A percentile compares a stretch with the other conserved stretches of the same genome.
Evolutionary conservation across 2,888 invertebrate genomes (phyloP).

Genomic region (Clivina fossor): DNA sequence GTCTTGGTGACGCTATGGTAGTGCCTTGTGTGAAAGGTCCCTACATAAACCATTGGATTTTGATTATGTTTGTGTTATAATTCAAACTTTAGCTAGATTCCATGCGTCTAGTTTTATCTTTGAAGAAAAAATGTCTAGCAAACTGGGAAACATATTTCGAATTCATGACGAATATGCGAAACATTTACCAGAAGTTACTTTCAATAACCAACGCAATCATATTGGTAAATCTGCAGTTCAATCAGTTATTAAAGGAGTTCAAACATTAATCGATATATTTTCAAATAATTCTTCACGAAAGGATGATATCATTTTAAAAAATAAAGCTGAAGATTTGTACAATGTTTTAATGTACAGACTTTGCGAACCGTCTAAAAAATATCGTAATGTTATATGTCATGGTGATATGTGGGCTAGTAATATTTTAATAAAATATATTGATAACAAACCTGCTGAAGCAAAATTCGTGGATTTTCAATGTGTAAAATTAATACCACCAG

Average conservation of each 20-base stretch:
- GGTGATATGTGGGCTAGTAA: conserved; percentile 57
- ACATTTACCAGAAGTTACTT: conserved; percentile 51
- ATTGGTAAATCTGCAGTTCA: conserved; percentile 46
- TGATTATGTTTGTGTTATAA: conserved; percentile 39
- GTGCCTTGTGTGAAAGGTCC: too few species aligned
- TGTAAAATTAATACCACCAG: conserved; percentile 43
- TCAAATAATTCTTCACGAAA: conserved; percentile 22
- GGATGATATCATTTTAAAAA: conserved; percentile 34
- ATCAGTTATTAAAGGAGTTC: conserved; percentile 47
- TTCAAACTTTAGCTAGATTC: conserved; percentile 43
- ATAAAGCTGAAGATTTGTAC: conserved; percentile 31
- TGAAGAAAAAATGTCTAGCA: conserved; percentile 44
- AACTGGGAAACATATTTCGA: conserved; percentile 35
- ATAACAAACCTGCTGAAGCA: conserved; percentile 41
- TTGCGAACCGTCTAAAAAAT: conserved; percentile 48
- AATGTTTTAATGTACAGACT: conserved; percentile 44
- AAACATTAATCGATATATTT: conserved; percentile 42
- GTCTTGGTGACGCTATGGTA: too few species aligned
- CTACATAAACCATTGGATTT: conserved; percentile 37
- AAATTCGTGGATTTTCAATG: conserved; percentile 45
- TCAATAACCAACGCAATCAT: conserved; percentile 44
- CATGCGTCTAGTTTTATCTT: conserved; percentile 48
- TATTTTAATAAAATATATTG: conserved; percentile 49
- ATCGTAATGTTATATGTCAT: conserved; percentile 52
- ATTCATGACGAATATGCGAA: conserved; percentile 43